Conservation (phyloP, 2,888 invertebrate genomes). For the Philaethria dido region DNA sequence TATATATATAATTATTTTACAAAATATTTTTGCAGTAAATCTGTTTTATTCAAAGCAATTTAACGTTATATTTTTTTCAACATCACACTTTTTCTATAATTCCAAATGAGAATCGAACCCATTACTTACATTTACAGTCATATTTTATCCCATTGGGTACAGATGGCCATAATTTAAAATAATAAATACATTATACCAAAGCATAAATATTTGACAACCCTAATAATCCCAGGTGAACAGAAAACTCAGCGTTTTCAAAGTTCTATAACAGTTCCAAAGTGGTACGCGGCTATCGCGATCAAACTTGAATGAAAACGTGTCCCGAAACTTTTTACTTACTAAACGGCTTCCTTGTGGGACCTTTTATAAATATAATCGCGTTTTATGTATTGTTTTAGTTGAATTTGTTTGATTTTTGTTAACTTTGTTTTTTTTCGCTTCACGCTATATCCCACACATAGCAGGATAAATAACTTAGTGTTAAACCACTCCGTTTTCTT, state of each 20-base stretch:
- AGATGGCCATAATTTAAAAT: too few relatives aligned
- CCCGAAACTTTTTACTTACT: conserved; percentile 30
- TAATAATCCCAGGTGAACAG: conserved; percentile 36
- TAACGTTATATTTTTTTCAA: too few relatives aligned
- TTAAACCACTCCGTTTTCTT: too few relatives aligned
- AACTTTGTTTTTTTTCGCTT: not conserved
- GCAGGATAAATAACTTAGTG: too few relatives aligned
- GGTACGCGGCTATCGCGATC: conserved; percentile 35
- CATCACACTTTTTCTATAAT: too few relatives aligned
- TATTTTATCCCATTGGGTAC: too few relatives aligned
- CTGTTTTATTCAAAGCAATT: too few relatives aligned
- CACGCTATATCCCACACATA: too few relatives aligned
- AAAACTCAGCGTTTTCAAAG: conserved; percentile 36
- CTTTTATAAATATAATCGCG: conserved; percentile 30
- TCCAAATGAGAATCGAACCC: too few relatives aligned
- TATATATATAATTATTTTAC: too few relatives aligned
- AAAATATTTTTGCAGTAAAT: too few relatives aligned
- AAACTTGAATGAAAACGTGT: conserved; percentile 32
- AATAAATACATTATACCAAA: conserved; percentile 1
- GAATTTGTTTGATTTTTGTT: not conserved
- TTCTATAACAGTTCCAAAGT: conserved; percentile 35
- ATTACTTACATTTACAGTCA: too few relatives aligned
- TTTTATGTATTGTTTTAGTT: conserved; percentile 17
- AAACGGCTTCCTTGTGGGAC: conserved; percentile 27
- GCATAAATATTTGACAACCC: conserved; percentile 31